phyloP scores from a whole-genome alignment of 2,797 vertebrate genomes.

The Linurgus olivaceus region DNA sequence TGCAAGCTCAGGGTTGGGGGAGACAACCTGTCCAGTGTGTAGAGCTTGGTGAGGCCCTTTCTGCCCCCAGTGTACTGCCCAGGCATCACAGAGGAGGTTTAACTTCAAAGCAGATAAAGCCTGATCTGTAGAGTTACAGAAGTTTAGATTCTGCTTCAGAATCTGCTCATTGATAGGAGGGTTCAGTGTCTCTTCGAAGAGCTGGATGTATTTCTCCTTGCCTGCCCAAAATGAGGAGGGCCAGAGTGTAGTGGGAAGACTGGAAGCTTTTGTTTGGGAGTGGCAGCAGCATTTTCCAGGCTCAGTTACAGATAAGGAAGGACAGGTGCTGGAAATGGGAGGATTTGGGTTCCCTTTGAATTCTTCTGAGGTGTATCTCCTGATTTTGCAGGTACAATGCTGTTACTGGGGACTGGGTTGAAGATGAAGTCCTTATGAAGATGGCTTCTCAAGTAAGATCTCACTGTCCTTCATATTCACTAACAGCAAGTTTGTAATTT shows the following conservation, averaged over 20 bases:
- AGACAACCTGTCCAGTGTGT: neutral
- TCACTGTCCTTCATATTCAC: neutral
- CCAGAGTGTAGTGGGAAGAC: neutral
- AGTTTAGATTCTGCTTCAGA: neutral
- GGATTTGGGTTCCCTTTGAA: neutral
- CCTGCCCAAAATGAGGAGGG: neutral
- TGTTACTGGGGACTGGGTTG: slow-evolving; percentile 87
- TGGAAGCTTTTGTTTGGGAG: neutral
- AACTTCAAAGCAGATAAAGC: neutral
- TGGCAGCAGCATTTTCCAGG: neutral
- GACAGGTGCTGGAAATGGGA: neutral
- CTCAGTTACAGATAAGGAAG: neutral
- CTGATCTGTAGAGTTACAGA: neutral
- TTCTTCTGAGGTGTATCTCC: neutral
- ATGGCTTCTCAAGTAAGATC: slow-evolving; percentile 89
- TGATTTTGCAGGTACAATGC: slow-evolving; percentile 87
- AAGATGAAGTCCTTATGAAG: slow-evolving; percentile 92
- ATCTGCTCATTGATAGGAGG: neutral
- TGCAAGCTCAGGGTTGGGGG: neutral
- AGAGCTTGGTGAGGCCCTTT: neutral
- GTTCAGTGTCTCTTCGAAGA: neutral
- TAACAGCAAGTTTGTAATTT: neutral
- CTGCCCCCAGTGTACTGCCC: neutral
- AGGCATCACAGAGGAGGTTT: neutral
- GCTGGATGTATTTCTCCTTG: neutral